Evolutionary conservation across 2,888 invertebrate genomes (phyloP), one percentile per base, ranked within the genome.

Genomic region (Mongoloraphidia duomilia): DNA sequence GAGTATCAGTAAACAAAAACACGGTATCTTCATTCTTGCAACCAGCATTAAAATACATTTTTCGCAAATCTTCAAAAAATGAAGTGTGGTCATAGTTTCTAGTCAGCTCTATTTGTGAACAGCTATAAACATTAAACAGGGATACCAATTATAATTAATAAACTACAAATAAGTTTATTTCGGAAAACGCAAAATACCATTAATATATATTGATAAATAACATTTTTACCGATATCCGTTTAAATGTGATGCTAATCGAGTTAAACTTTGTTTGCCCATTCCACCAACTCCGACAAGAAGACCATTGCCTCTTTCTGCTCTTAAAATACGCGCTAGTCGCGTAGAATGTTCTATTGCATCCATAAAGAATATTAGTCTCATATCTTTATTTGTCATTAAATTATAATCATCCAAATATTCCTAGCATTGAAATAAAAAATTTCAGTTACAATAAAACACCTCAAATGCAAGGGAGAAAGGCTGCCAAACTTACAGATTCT

Each of bases 281-380:
- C 95, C 93, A 6, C 92, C 90, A 0, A 89, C 85, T 1, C 90
- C 90, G 26, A 93, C 89, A 55, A 94, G 70, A 39, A 95, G 74
- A 14, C 86, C 85, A 66, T 94, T 91, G 8, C 94, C 93, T 37
- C 92, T 76, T 65, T 92, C 90, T 9, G 84, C 82, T 11, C 91
- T 72, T 56, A 95, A 67, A 53, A 94, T 82, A 38, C 94, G 77
- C 0, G 89, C 86, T 46, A 92, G 74, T 34, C 92, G 74, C n/a
- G 86, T 83, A 48, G 88, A 76, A 63, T 94, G 93, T 65, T 93
- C 90, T 50, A 93, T 71, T 1, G 89, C 90, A 65, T 92, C 93
- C 71, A 83, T 76, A 70, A 93, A 93, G 61, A 93, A 77, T 51
- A 93, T 90, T 47, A 93, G 67, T 56, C 79, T 80, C 85, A 91